Conservation (phyloP, 2,888 invertebrate genomes). For the Terebella lapidaria region DNA sequence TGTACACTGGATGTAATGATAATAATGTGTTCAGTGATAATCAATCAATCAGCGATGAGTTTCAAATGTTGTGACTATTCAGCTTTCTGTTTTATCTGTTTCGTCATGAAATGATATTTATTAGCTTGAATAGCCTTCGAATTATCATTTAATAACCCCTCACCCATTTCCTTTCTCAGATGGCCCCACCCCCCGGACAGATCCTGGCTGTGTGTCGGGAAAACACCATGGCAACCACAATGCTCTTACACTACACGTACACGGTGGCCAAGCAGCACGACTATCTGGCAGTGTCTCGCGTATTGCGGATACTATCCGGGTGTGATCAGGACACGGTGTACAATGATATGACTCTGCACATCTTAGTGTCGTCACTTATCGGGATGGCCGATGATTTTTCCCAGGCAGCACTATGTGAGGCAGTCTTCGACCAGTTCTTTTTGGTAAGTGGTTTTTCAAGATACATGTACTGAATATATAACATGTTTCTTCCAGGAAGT, state of each 20-base stretch:
- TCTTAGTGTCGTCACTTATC: slow-evolving; percentile 76
- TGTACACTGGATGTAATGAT: no score
- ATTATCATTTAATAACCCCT: neutral
- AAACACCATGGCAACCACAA: slow-evolving; percentile 12
- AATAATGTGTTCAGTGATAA: no score
- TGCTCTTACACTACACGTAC: slow-evolving; percentile 20
- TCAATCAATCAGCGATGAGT: no score
- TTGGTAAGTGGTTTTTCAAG: slow-evolving; percentile 61
- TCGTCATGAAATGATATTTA: no score
- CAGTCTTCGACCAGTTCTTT: slow-evolving; percentile 92
- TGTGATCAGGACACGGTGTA: slow-evolving; percentile 89
- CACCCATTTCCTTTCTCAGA: slow-evolving; percentile 11
- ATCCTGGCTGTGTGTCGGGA: slow-evolving; percentile 11
- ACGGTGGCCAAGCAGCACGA: slow-evolving; percentile 69
- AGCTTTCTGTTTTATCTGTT: no score
- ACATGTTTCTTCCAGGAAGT: no score
- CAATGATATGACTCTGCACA: slow-evolving; percentile 92
- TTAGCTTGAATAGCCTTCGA: neutral
- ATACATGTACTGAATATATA: no score
- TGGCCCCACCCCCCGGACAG: slow-evolving; percentile 16
- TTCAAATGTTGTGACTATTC: no score
- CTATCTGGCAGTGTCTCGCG: slow-evolving; percentile 71
- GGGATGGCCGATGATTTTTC: slow-evolving; percentile 88
- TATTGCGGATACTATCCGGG: slow-evolving; percentile 76
- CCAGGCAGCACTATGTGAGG: slow-evolving; percentile 90